Evolutionary conservation across 2,797 vertebrate species (phyloP).

Genomic region (Paratrypauchen microcephalus): DNA sequence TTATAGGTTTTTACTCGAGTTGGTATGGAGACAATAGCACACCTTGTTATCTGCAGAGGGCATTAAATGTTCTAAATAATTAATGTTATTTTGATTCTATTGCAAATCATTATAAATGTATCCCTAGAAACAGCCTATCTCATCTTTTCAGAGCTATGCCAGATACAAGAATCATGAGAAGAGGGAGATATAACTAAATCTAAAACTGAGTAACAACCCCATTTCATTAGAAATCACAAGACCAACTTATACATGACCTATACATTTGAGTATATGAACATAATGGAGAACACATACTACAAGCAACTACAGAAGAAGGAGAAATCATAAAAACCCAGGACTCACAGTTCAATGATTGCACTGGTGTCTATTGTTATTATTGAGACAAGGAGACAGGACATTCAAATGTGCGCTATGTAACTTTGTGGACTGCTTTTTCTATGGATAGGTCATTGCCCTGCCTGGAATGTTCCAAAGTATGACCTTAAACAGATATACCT

Average conservation of each 20-base stretch:
- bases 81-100: background rate
- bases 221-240: too few species aligned
- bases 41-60: background rate
- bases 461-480: too few species aligned
- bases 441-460: too few species aligned
- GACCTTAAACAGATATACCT: too few species aligned
- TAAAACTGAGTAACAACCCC: too few species aligned
- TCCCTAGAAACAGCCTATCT: slow-evolving; percentile 15
- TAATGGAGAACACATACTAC: slow-evolving; percentile 44
- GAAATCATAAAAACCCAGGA: slow-evolving; percentile 31
- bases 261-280: too few species aligned
- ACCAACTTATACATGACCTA: too few species aligned
- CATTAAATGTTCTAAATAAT: background rate
- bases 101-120: background rate
- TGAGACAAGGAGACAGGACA: slow-evolving; percentile 16
- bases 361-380: slow-evolving; percentile 24
- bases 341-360: slow-evolving; percentile 45
- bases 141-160: slow-evolving; percentile 16
- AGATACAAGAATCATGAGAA: slow-evolving; percentile 21
- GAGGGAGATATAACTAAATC: too few species aligned
- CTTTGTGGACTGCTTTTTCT: too few species aligned
- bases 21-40: too few species aligned
- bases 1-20: too few species aligned
- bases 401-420: background rate
- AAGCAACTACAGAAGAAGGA: slow-evolving; percentile 51